These are phyloP conservation scores for Pampusana beccarii DNA, from an alignment of 2,113 vertebrate genomes.

Conservation along the genomic window DNA sequence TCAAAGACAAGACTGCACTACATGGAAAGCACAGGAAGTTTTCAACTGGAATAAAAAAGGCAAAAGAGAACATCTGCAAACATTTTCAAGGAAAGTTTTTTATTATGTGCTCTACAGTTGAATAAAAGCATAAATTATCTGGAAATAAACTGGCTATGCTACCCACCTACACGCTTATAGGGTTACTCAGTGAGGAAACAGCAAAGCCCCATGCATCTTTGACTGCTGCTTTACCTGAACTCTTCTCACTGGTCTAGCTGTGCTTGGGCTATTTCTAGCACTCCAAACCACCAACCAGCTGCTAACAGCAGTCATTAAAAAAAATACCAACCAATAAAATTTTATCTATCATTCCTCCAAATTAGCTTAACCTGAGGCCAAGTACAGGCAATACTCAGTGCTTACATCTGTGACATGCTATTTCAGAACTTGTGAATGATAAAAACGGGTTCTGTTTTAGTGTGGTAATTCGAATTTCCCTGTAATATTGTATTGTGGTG, in stretches of 20 bases:
- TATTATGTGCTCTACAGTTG: background rate
- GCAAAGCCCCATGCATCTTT: background rate
- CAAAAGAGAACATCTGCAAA: slow-evolving; percentile 17
- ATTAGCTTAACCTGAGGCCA: slow-evolving; percentile 61
- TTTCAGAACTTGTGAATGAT: slow-evolving; percentile 27
- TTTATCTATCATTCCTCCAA: slow-evolving; percentile 33
- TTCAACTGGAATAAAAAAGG: background rate
- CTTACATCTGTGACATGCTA: slow-evolving; percentile 29
- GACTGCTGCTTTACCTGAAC: background rate
- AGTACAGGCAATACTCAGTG: slow-evolving; percentile 25
- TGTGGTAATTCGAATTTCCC: slow-evolving; percentile 20
- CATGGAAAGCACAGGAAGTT: background rate
- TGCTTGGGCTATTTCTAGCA: background rate
- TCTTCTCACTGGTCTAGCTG: background rate
- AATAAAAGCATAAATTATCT: slow-evolving; percentile 26
- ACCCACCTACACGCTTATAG: background rate
- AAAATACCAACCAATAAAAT: slow-evolving; percentile 16
- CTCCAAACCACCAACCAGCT: slow-evolving; percentile 21
- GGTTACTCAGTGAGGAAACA: background rate
- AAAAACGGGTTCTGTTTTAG: slow-evolving; percentile 12
- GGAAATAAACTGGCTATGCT: background rate
- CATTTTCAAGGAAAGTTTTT: background rate
- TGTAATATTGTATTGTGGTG: slow-evolving; percentile 26
- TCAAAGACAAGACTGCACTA: background rate
- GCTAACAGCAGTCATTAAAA: slow-evolving; percentile 43